Base-by-base conservation (phyloP, 2,888 invertebrate species). In the Vesta saturnalis region DNA sequence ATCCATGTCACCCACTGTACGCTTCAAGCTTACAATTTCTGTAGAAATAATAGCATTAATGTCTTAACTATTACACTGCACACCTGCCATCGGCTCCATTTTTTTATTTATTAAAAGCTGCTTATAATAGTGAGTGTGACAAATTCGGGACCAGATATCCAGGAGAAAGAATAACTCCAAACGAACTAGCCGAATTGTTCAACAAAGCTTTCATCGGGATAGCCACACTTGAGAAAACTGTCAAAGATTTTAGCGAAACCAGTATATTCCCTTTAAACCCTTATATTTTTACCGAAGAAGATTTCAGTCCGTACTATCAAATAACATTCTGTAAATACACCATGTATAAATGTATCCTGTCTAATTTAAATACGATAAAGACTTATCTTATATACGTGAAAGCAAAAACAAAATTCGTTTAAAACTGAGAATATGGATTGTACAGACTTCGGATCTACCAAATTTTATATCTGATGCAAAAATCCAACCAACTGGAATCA, bases 91-190 rank as follows among this genome's bases (percentile, higher is more conserved):
- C 2, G 12, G 43, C 12, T 43, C 43, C 43, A 43, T 43, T 12
- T 2, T 43, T 2, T 43, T 43, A 43, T 43, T 10, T 43, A 43
- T 43, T 43, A 8, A 43, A 43, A 43, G 43, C 30, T 30, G 30
- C 30, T 30, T 43, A 43, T 43, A 43, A 43, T 43, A 43, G 43
- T 43, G 43, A 43, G 12, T 43, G 43, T 43, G 43, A 43, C 43
- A 43, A 43, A 30, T 43, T 43, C 12, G n/a, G 10, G 43, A 43
- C 12, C 43, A 43, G 43, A n/a, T 1, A 43, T 43, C 43, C 12
- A 43, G 4, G 43, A 14, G 4, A 43, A 12, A 43, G 5, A 43
- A 30, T 30, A 30, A 30, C 30, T 30, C 30, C 30, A 30, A 30
- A 6, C 30, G 10, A 30, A 30, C 4, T 30, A 10, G 30, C 30